These are phyloP conservation scores for Paracyclopina nana DNA, from an alignment of 1,140 invertebrate genomes.

Conservation along the genomic window DNA sequence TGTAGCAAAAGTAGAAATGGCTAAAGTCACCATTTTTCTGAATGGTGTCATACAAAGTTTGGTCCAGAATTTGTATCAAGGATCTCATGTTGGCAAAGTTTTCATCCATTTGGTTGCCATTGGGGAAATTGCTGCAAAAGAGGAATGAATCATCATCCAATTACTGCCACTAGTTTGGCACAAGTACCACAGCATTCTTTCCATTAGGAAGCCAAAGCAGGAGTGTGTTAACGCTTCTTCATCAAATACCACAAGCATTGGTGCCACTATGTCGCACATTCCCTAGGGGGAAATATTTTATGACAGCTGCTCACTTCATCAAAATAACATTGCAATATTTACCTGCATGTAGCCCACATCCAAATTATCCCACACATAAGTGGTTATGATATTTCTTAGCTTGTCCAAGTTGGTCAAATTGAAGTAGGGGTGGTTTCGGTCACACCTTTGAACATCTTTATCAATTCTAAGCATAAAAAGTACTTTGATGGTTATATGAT, in stretches of 20 bases:
- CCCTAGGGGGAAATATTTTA: constrained; percentile 34
- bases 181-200: constrained; percentile 39
- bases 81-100: constrained; percentile 86
- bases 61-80: constrained; percentile 29
- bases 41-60: constrained; percentile 22
- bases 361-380: constrained; percentile 85
- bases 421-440: constrained; percentile 82
- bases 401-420: constrained; percentile 67
- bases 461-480: constrained; percentile 39
- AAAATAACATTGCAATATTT: not conserved
- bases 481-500: not conserved
- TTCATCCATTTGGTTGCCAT: constrained; percentile 76
- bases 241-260: constrained; percentile 71
- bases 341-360: constrained; percentile 44
- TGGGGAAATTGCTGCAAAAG: constrained; percentile 60
- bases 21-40: constrained; percentile 85
- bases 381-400: constrained; percentile 87
- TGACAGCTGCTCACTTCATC: not conserved
- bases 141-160: not conserved
- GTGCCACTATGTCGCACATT: constrained; percentile 88
- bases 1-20: constrained; percentile 91
- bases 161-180: too few species aligned
- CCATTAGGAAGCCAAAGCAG: constrained; percentile 75
- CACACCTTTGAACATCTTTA: constrained; percentile 86
- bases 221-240: constrained; percentile 79